Evolutionary conservation across 2,797 vertebrate genomes (phyloP), one percentile per base, ranked within the genome.

Genomic region (Pygocentrus nattereri): DNA sequence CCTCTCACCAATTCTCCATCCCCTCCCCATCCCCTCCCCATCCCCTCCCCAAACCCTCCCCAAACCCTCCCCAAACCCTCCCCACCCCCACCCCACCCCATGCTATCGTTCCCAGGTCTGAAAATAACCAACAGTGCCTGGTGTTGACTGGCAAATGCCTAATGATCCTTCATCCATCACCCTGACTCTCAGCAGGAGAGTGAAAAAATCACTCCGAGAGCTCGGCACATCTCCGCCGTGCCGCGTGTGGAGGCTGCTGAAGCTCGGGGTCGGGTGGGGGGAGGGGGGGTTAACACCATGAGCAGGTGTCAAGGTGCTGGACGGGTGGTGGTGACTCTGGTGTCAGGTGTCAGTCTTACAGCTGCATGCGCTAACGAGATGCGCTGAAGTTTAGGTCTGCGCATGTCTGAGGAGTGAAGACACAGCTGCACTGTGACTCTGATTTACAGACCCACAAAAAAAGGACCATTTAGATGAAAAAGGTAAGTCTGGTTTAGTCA

Each of bases 81-180:
- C 84, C 88, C 87, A 81, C 85, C 88, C 85, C 74, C 86, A 85
- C 84, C 88, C 87, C 81, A 84, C 88, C 84, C 87, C 84, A 78
- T 83, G 80, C 87, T 88, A 90, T 91, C 92, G 89, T 88, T 90
- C 92, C 92, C 90, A 92, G 83, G 86, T 85, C 89, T 93, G 92
- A 93, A 94, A 94, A 95, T 94, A 95, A 93, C 93, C 93, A 92
- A 82, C 91, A 89, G 87, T 82, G 83, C 92, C 90, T 90, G 62
- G 92, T 92, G 92, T 92, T 94, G 92, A 87, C 86, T 94, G 93
- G 91, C 85, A 88, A 90, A 93, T 78, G 92, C 92, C 88, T 94
- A 96, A 95, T 92, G 91, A 95, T 94, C 85, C 90, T 91, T 88
- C 89, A 94, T 94, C 92, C 90, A 90, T 91, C 94, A 95, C 85